These are phyloP conservation scores for Calypte anna DNA, from an alignment of 2,113 vertebrate genomes.

Conservation along the genomic window DNA sequence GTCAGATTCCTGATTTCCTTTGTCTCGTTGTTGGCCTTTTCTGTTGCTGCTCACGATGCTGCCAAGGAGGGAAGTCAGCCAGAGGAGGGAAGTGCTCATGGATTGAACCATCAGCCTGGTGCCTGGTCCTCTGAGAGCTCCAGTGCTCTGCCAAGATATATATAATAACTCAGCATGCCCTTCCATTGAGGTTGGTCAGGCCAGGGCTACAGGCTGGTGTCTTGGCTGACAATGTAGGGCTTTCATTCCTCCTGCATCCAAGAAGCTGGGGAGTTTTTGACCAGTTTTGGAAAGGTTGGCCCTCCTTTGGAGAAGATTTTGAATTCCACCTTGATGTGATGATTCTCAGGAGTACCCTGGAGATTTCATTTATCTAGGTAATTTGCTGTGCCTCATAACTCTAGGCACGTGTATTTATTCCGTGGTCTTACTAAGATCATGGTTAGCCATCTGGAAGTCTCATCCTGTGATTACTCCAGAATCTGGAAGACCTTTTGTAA, in stretches of 20 bases:
- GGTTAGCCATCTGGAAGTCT: conserved; percentile 58
- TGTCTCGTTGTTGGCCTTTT: background rate
- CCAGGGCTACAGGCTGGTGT: background rate
- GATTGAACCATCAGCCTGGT: background rate
- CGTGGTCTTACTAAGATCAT: background rate
- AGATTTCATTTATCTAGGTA: background rate
- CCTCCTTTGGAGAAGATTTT: background rate
- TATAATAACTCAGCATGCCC: background rate
- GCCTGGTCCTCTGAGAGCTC: background rate
- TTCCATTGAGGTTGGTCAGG: background rate
- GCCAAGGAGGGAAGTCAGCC: background rate
- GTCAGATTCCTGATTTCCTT: background rate
- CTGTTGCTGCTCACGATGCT: rapidly evolving
- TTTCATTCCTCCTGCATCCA: background rate
- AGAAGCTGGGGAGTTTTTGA: background rate
- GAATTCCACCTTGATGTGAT: background rate
- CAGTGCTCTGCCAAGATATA: background rate
- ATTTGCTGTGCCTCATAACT: conserved; percentile 1
- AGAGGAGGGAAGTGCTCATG: rapidly evolving
- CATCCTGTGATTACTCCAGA: conserved; percentile 31
- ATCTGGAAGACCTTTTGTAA: conserved; percentile 66
- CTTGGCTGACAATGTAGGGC: rapidly evolving
- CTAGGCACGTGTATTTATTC: background rate
- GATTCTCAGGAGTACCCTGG: background rate
- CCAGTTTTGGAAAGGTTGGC: background rate